Percentiles rank a stretch among this genome's conserved stretches.
phyloP scores from a whole-genome alignment of 2,113 vertebrate species.

The Ictidomys tridecemlineatus region DNA sequence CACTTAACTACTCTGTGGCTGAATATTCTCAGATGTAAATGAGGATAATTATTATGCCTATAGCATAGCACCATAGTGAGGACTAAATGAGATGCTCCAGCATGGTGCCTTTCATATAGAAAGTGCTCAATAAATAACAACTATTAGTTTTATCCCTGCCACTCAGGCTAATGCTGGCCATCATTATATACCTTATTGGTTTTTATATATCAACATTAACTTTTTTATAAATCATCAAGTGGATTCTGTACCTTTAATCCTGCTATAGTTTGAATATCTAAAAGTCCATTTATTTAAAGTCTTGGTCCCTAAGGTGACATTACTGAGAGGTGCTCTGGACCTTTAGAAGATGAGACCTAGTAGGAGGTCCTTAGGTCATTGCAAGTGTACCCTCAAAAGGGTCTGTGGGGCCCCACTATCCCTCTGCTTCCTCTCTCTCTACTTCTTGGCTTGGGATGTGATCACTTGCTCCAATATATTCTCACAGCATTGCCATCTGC shows the following conservation, averaged over 20 bases:
- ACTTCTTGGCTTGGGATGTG: neutral
- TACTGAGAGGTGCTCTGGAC: neutral
- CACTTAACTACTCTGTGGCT: neutral
- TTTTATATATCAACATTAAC: constrained; percentile 15
- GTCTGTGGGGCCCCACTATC: neutral
- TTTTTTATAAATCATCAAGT: neutral
- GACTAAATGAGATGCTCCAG: constrained; percentile 21
- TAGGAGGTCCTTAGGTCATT: neutral
- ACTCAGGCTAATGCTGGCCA: neutral
- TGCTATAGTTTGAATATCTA: neutral
- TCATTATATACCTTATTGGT: neutral
- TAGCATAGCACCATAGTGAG: neutral
- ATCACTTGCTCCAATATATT: neutral
- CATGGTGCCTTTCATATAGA: neutral
- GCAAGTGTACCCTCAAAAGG: neutral
- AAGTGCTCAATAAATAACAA: neutral
- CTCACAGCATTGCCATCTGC: neutral
- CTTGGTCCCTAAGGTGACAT: neutral
- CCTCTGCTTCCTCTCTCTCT: neutral
- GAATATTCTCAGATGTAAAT: constrained; percentile 11
- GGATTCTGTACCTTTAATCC: neutral
- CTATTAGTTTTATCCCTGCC: constrained; percentile 14
- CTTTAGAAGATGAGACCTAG: neutral
- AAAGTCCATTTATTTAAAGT: neutral
- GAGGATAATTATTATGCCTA: constrained; percentile 10